Percentiles rank a stretch among this genome's conserved stretches.
These are phyloP conservation scores for Drosophila koepferae DNA, from an alignment of 2,888 invertebrate genomes.

Conservation along the genomic window DNA sequence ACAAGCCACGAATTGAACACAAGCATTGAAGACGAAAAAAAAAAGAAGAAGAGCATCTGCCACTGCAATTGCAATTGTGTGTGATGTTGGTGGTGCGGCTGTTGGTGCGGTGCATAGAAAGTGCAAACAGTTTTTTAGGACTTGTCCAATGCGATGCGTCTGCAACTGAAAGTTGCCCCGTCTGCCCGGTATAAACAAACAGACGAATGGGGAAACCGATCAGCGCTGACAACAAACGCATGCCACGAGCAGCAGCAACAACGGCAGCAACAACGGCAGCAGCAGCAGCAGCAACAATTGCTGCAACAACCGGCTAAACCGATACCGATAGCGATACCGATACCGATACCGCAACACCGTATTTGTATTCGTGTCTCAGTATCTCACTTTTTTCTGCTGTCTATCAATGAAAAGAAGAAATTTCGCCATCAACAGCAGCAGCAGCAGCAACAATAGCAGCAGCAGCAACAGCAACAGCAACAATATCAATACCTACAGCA, in stretches of 20 bases:
- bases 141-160: constrained; percentile 62
- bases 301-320: constrained; percentile 27
- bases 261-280: constrained; percentile 15
- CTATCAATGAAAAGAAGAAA: constrained; percentile 80
- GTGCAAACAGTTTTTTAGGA: constrained; percentile 75
- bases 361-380: constrained; percentile 57
- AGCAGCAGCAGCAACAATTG: constrained; percentile 15
- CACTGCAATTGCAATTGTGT: not conserved
- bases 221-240: constrained; percentile 46
- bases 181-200: constrained; percentile 70
- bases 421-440: constrained; percentile 58
- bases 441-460: not conserved
- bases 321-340: constrained; percentile 35
- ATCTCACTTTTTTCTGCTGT: constrained; percentile 51
- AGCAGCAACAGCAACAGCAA: constrained; percentile 15
- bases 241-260: constrained; percentile 34
- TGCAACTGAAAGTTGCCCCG: constrained; percentile 57
- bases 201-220: constrained; percentile 65
- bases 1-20: constrained; percentile 29
- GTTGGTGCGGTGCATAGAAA: constrained; percentile 60
- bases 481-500: constrained; percentile 3
- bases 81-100: constrained; percentile 18
- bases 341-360: constrained; percentile 40
- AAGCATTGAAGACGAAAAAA: too few species aligned
- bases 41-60: not conserved